Percentiles rank a stretch among this genome's conserved stretches.
These are phyloP conservation scores for Colistium nudipinnis DNA, from an alignment of 2,113 vertebrate species.

Conservation along the genomic window DNA sequence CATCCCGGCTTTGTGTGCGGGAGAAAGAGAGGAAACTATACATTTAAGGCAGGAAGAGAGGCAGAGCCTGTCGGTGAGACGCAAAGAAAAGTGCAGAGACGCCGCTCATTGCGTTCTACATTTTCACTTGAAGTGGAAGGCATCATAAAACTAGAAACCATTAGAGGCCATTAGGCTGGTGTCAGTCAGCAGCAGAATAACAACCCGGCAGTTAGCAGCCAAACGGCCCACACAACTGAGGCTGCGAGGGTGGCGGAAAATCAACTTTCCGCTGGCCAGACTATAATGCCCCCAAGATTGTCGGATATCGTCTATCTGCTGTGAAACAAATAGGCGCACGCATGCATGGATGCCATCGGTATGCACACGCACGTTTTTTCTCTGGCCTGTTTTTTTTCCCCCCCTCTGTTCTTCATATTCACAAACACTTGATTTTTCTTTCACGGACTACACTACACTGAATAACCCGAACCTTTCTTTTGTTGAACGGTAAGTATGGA, in stretches of 20 bases:
- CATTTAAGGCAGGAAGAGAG: background rate
- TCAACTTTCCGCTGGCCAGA: conserved; percentile 43
- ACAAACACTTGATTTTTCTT: background rate
- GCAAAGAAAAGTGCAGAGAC: conserved; percentile 8
- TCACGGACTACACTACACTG: background rate
- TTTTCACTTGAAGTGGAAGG: conserved; percentile 59
- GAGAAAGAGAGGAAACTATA: background rate
- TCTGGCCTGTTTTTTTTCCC: background rate
- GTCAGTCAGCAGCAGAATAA: conserved; percentile 70
- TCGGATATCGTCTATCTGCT: conserved; percentile 36
- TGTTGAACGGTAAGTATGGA: background rate
- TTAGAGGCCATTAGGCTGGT: conserved; percentile 71
- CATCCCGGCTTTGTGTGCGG: background rate
- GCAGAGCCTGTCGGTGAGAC: conserved; percentile 11
- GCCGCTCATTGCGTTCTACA: conserved; percentile 35
- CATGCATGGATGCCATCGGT: background rate
- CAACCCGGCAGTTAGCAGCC: conserved; percentile 55
- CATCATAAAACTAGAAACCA: conserved; percentile 69
- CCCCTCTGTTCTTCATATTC: background rate
- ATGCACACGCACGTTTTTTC: background rate
- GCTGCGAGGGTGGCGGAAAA: conserved; percentile 43
- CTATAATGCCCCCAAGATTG: background rate
- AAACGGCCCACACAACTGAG: conserved; percentile 42
- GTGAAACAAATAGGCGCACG: background rate
- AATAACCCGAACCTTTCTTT: background rate